A percentile compares a stretch with the other conserved stretches of the same genome.
phyloP scores from a whole-genome alignment of 1,140 invertebrate species.

The Plodia interpunctella region DNA sequence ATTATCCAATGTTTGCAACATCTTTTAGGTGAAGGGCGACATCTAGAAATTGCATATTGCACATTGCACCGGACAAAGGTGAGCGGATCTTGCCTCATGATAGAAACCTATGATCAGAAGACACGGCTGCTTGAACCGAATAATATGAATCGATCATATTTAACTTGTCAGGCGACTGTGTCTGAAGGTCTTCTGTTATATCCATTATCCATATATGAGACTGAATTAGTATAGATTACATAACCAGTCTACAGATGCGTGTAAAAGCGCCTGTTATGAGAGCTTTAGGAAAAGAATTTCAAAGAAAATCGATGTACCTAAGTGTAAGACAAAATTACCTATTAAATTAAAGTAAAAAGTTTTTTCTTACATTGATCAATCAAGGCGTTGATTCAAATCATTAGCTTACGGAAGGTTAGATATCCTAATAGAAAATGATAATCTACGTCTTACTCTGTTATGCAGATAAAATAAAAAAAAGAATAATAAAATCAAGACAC shows the following conservation, averaged over 20 bases:
- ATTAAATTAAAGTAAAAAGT: too few relatives aligned
- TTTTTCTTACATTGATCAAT: too few relatives aligned
- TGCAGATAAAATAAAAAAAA: too few relatives aligned
- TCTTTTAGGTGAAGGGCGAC: slow-evolving; percentile 28
- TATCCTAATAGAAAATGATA: background rate
- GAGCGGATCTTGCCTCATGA: slow-evolving; percentile 25
- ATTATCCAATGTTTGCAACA: slow-evolving; percentile 2
- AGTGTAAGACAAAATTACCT: too few relatives aligned
- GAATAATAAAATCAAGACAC: too few relatives aligned
- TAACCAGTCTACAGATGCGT: too few relatives aligned
- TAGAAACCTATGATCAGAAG: background rate
- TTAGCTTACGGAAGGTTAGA: too few relatives aligned
- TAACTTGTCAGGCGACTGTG: background rate
- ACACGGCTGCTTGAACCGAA: slow-evolving; percentile 8
- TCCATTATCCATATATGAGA: background rate
- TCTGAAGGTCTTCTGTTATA: background rate
- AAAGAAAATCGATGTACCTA: too few relatives aligned
- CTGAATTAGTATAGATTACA: background rate
- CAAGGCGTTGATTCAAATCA: too few relatives aligned
- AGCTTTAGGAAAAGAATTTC: too few relatives aligned
- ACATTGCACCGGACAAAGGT: slow-evolving; percentile 24
- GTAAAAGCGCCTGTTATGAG: too few relatives aligned
- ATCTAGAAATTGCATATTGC: slow-evolving; percentile 33
- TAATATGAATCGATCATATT: slow-evolving; percentile 5
- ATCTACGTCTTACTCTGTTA: background rate